Conservation (phyloP, 2,888 invertebrate genomes). For the Nemurella pictetii region DNA sequence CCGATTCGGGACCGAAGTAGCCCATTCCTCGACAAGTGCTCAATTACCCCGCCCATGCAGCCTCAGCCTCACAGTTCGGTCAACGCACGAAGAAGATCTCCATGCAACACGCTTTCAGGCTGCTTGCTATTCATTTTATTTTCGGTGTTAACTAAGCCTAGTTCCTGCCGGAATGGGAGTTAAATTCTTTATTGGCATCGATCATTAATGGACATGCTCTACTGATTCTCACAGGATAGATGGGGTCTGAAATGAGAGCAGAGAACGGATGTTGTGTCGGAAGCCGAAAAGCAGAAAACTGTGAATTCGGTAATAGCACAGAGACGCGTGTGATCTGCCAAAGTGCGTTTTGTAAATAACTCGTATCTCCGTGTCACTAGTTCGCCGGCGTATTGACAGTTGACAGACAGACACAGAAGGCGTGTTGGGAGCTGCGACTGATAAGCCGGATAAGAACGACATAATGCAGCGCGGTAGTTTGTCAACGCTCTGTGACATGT, state of each 20-base stretch:
- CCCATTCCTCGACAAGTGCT: neutral
- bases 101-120: neutral
- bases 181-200: constrained; percentile 18
- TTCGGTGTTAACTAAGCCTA: constrained; percentile 28
- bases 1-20: neutral
- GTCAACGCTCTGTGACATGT: neutral
- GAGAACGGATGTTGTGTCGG: neutral
- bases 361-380: no score
- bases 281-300: neutral
- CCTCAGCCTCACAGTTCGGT: neutral
- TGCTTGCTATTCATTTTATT: constrained; percentile 25
- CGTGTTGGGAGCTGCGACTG: neutral
- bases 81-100: neutral
- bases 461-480: neutral
- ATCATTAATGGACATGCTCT: neutral
- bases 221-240: neutral
- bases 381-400: neutral
- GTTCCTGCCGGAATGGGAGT: constrained; percentile 16
- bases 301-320: neutral
- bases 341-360: neutral
- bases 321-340: neutral
- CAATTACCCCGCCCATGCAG: neutral
- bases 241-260: neutral
- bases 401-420: no score
- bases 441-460: neutral